Base-by-base conservation (phyloP, 2,113 vertebrate species). In the Oncorhynchus masou region DNA sequence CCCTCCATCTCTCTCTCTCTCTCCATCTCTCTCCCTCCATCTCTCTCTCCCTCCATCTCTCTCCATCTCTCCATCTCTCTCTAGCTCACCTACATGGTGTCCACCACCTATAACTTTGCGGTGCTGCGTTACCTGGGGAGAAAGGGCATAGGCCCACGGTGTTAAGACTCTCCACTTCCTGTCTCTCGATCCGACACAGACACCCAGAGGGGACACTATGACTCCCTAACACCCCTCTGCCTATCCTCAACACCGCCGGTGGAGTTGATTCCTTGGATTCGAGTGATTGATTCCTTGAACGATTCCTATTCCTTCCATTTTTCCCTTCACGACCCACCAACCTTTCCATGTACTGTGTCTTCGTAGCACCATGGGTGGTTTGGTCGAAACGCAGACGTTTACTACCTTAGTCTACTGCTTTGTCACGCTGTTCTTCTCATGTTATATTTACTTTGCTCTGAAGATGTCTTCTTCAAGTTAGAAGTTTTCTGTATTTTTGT, bases 71-170 rank as follows among this genome's bases (percentile, higher is more conserved):
- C 60, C 94, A 76, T 87, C 75, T 82, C 60, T 94, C 76, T 82
- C 60, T 94, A 99, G 98, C 91, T 99, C 89, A 99, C 97, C 83
- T 99, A 97, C 87, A 97, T 97, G 81, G 96, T 97, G 66, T 97
- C 97, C 1, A 95, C 96, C 92, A 98, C 98, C 90, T 99, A 98
- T 96, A 99, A 99, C 93, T 99, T 96, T 80, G 97, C 97, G 0
- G 94, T 99, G 84, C 96, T 99, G 86, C 95, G 94, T 88, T 96
- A 97, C 94, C 95, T 98, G 94, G 96, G 98, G 84, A 94, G 96
- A 90, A 96, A 97, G 92, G 94, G 94, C 76, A 91, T 94, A 84
- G 91, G 91, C 75, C 95, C 96, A 88, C 96, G 97, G 87, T 99
- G 98, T 94, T 99, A 97, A 97, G 94, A 78, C 82, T 78, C 76